Evolutionary conservation across 1,140 invertebrate genomes (phyloP).

Genomic region (Palaemon carinicauda): DNA sequence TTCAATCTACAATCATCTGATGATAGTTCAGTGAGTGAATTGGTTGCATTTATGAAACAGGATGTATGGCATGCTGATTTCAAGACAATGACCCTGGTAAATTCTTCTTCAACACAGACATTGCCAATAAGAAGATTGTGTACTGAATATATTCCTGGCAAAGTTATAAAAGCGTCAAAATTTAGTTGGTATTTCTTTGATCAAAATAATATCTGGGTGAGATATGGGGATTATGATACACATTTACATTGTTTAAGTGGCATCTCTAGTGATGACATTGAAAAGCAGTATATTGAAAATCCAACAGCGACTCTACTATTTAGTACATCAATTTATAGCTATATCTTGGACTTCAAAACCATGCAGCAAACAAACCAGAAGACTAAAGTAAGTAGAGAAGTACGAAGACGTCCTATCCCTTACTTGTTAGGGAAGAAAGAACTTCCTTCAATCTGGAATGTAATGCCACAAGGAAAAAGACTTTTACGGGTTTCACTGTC

Average conservation of each 20-base stretch:
- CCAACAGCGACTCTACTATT: neutral
- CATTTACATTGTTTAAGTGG: neutral
- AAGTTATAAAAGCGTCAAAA: neutral
- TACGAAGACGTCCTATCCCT: constrained; percentile 22
- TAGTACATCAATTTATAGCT: neutral
- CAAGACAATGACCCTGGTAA: neutral
- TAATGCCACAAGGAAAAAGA: constrained; percentile 27
- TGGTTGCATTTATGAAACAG: constrained; percentile 12
- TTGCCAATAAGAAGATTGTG: constrained; percentile 27
- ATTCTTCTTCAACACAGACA: neutral
- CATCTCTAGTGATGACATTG: constrained; percentile 13
- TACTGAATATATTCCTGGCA: neutral
- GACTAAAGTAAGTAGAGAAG: neutral
- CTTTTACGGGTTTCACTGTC: neutral
- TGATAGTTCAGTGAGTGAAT: neutral
- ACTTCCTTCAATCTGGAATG: constrained; percentile 12
- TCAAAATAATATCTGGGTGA: constrained; percentile 27
- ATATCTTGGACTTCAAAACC: neutral
- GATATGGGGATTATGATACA: constrained; percentile 31
- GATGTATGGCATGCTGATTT: constrained; percentile 31
- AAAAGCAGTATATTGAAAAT: neutral
- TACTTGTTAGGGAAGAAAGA: constrained; percentile 1
- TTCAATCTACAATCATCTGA: neutral
- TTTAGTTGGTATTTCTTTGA: constrained; percentile 30
- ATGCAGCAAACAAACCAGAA: constrained; percentile 34